Evolutionary conservation across 2,113 vertebrate genomes (phyloP), one percentile per base, ranked within the genome.

Genomic region (Jaculus jaculus): DNA sequence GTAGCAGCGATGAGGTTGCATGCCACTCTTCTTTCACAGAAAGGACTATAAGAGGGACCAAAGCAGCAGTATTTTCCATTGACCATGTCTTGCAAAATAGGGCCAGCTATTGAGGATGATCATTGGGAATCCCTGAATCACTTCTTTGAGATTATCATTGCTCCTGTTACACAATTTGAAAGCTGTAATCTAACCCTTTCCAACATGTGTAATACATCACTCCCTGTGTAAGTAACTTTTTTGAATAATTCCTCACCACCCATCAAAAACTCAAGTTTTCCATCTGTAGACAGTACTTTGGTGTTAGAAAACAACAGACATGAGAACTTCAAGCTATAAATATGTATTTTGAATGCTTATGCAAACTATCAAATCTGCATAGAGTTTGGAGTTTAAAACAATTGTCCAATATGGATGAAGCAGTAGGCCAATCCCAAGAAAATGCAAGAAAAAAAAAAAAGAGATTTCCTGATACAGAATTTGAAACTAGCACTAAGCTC

Each of bases 271-370:
- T 71, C 93, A 84, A 95, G 78, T 95, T 96, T 95, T 93, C 95
- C 97, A 95, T 97, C 96, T 97, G 97, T 95, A 95, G 88, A 63
- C 54, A 83, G 37, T 96, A 86, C 42, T 97, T 96, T 96, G 89
- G 90, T 95, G 72, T 94, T 89, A 94, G 94, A 88, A 94, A 93
- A 96, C 96, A 96, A 95, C 97, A 96, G 95, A 96, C 96, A 60
- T 71, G 96, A 94, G 66, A 96, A 97, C 89, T 95, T 94, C 20
- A 24, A 95, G 94, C 95, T 90, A 95, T 96, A 90, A 91, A 81
- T 10, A 2, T 89, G 24, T 1, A 0, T 90, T 96, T 98, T 96
- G 82, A 96, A 93, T 96, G 86, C 71, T 96, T 13, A 85, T 94
- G 82, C 26, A 71, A 96, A 97, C 94, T 96, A 96, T 87, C 58